These are phyloP conservation scores for Alces alces DNA, from an alignment of 2,113 vertebrate genomes.

Conservation along the genomic window DNA sequence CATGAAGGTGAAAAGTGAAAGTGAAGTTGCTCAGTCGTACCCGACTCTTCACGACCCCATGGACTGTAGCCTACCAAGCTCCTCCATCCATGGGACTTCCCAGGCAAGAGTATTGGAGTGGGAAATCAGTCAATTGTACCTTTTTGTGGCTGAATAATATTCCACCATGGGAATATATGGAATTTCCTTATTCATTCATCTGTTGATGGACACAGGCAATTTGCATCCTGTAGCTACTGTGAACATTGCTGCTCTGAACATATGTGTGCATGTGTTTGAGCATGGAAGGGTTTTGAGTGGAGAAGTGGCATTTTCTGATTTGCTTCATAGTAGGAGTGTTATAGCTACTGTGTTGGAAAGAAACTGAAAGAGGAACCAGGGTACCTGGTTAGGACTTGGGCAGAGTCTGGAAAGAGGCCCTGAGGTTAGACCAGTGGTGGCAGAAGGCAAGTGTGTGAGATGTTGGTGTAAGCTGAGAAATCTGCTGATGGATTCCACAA, in stretches of 20 bases:
- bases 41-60: too few relatives aligned
- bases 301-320: background rate
- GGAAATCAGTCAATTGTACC: background rate
- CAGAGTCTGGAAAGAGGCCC: background rate
- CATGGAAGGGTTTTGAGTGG: background rate
- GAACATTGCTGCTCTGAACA: background rate
- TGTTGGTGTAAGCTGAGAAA: background rate
- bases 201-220: background rate
- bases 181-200: background rate
- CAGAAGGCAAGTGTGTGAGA: background rate
- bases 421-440: accelerated
- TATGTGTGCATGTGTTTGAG: accelerated
- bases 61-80: too few relatives aligned
- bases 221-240: background rate
- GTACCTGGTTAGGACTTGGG: background rate
- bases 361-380: background rate
- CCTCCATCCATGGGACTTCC: too few relatives aligned
- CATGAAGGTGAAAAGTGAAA: too few relatives aligned
- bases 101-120: too few relatives aligned
- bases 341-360: background rate
- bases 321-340: background rate
- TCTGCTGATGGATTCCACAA: background rate
- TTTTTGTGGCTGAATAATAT: background rate
- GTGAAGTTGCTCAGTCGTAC: too few relatives aligned
- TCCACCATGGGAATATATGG: background rate